Evolutionary conservation across 2,888 invertebrate genomes (phyloP).

Genomic region (Melolontha melolontha): DNA sequence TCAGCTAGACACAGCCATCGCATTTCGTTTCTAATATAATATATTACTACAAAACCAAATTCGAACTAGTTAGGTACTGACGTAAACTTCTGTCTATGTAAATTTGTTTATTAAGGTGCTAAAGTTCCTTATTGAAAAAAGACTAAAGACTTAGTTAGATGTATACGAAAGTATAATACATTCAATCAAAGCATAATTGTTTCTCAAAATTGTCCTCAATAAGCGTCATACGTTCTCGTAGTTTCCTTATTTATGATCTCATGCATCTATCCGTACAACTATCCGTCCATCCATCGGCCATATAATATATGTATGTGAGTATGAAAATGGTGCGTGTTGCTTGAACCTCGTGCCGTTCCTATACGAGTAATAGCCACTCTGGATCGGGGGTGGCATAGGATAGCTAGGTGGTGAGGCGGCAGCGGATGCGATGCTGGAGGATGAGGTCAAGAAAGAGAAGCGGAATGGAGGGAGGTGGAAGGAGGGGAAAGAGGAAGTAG

Average conservation of each 20-base stretch:
- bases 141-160: no score
- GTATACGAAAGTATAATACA: no score
- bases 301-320: conserved; percentile 39
- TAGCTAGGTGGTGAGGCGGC: conserved; percentile 2
- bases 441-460: background rate
- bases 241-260: conserved; percentile 34
- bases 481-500: conserved; percentile 10
- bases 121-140: no score
- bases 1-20: no score
- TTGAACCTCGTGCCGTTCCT: conserved; percentile 14
- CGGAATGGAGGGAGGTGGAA: conserved; percentile 13
- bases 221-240: conserved; percentile 35
- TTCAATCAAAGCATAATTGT: conserved; percentile 28
- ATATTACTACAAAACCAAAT: no score
- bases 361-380: conserved; percentile 35
- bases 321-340: conserved; percentile 35
- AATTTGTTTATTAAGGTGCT: no score
- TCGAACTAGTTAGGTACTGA: no score
- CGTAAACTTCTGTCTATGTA: no score
- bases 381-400: conserved; percentile 24
- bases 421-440: conserved; percentile 7
- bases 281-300: conserved; percentile 35
- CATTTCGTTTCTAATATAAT: no score
- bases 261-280: conserved; percentile 25
- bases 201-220: conserved; percentile 30